Evolutionary conservation across 2,113 vertebrate species (phyloP), one percentile per base, ranked within the genome.

Genomic region (Tamias sibiricus): DNA sequence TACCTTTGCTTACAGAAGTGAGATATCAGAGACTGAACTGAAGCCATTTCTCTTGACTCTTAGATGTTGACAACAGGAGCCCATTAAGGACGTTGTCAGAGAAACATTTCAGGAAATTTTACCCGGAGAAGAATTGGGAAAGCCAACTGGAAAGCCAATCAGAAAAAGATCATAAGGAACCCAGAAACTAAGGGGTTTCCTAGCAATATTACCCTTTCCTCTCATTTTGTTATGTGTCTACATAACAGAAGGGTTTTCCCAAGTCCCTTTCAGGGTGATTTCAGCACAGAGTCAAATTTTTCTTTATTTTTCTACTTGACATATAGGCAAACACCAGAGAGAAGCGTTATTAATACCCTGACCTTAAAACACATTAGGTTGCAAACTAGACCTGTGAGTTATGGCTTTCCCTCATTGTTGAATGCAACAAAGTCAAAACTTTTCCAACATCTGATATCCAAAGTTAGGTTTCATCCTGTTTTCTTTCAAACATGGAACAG

Each of bases 401-500:
- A 6, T 74, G 75, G n/a, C 68, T 72, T 79, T 64, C 17, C 44
- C 86, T 35, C 42, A 11, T 37, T 71, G 22, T 16, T 52, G 35
- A 32, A 37, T 49, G 87, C 26, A 91, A 71, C 62, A 66, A 94
- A 81, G 14, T 77, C 47, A 87, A 87, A 75, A 76, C 40, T 68
- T 90, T 89, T 77, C 71, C n/a, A 75, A 32, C 57, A 4, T 20
- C 40, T 42, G 17, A 7, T 17, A 13, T 49, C 47, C n/a, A 81
- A 24, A 88, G 72, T 87, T 88, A 71, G 10, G 84, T 90, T 77
- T 93, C 62, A 40, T 66, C 44, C 35, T 59, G 42, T 49, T 80
- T 94, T 84, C 69, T 64, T 96, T 94, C 93, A 92, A 93, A 90
- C 13, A 26, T 72, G 30, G 74, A 77, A 79, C 32, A 90, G 81